Percentiles rank a stretch among this genome's conserved stretches.
These are phyloP conservation scores for Melanargia galathea DNA, from an alignment of 2,888 invertebrate species.

Conservation along the genomic window DNA sequence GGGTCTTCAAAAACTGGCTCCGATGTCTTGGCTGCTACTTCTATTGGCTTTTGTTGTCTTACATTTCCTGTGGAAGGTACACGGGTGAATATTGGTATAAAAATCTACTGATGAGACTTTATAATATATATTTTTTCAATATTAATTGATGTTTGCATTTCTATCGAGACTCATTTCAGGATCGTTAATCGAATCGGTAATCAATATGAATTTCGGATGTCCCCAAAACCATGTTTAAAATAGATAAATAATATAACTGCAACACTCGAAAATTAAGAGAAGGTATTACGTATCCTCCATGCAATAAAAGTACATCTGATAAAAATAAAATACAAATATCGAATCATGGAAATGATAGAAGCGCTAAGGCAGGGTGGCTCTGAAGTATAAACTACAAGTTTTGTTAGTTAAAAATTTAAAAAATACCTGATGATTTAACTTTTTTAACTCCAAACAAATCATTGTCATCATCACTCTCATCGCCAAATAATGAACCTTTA, in stretches of 20 bases:
- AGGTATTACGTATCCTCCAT: too few relatives aligned
- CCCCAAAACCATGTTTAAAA: neutral
- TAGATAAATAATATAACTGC: too few relatives aligned
- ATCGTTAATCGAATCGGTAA: neutral
- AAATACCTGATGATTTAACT: conserved; percentile 51
- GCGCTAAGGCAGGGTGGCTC: too few relatives aligned
- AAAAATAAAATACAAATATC: too few relatives aligned
- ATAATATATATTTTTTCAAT: neutral
- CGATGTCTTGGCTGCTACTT: conserved; percentile 46
- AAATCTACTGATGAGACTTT: neutral
- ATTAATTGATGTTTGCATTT: neutral
- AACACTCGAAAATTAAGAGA: too few relatives aligned
- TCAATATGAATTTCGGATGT: neutral
- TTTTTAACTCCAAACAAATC: conserved; percentile 57
- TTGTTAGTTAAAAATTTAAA: neutral
- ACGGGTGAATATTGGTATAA: neutral
- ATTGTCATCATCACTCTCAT: conserved; percentile 62
- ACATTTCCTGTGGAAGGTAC: conserved; percentile 10
- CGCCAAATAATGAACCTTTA: conserved; percentile 62
- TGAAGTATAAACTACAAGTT: too few relatives aligned
- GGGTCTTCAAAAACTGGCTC: conserved; percentile 64
- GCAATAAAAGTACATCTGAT: too few relatives aligned
- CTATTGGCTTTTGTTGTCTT: conserved; percentile 33
- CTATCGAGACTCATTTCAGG: neutral
- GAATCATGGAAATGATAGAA: too few relatives aligned